These are phyloP conservation scores for Dascillus cervinus DNA, from an alignment of 2,888 invertebrate genomes.

Conservation along the genomic window DNA sequence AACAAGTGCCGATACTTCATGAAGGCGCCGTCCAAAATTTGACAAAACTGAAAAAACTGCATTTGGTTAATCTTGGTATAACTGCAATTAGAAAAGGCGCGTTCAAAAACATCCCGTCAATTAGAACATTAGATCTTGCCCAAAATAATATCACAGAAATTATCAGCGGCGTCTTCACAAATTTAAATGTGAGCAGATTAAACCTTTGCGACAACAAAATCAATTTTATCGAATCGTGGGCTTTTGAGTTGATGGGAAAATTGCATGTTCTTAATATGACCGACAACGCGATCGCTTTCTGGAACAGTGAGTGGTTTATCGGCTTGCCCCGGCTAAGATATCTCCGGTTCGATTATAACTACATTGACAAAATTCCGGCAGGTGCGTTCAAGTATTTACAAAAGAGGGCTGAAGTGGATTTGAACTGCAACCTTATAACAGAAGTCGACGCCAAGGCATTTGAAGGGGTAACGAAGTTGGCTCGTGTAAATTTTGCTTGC, in stretches of 20 bases:
- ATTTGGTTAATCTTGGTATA: too few relatives aligned
- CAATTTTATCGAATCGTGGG: constrained; percentile 17
- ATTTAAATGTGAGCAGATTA: constrained; percentile 9
- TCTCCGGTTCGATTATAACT: constrained; percentile 30
- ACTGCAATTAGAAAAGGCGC: too few relatives aligned
- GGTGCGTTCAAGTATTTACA: constrained; percentile 19
- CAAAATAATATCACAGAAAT: constrained; percentile 7
- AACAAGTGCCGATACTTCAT: too few relatives aligned
- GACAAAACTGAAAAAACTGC: too few relatives aligned
- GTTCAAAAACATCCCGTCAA: constrained; percentile 11
- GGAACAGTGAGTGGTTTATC: constrained; percentile 34
- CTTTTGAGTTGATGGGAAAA: constrained; percentile 26
- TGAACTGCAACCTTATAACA: constrained; percentile 5
- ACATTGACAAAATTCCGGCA: constrained; percentile 25
- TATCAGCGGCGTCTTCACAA: constrained; percentile 9
- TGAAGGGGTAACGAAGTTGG: constrained; percentile 6
- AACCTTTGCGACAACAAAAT: constrained; percentile 22
- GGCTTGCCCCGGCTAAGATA: constrained; percentile 28
- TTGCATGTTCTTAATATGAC: constrained; percentile 31
- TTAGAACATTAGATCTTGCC: constrained; percentile 6
- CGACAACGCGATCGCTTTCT: constrained; percentile 27
- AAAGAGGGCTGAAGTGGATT: constrained; percentile 4
- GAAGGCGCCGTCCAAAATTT: too few relatives aligned
- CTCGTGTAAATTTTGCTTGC: constrained; percentile 7
- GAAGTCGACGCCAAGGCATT: constrained; percentile 6